These are phyloP conservation scores for Lucinisca nassula DNA, from an alignment of 2,888 invertebrate species.

Conservation along the genomic window DNA sequence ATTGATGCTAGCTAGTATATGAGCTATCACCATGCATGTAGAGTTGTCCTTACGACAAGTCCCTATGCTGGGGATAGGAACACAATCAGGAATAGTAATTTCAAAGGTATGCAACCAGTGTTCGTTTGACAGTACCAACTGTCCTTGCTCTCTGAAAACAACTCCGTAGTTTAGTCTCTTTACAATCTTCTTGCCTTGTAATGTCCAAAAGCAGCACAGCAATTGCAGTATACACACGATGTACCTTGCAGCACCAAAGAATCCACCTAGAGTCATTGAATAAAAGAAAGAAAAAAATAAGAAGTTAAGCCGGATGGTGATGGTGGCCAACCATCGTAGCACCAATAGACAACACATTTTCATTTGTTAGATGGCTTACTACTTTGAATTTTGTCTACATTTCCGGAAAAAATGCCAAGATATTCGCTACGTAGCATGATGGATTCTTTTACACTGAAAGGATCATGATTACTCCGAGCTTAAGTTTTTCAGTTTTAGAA, in stretches of 20 bases:
- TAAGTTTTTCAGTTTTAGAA: too few species aligned
- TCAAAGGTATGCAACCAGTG: slow-evolving; percentile 64
- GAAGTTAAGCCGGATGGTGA: not conserved
- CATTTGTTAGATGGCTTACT: not conserved
- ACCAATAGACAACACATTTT: not conserved
- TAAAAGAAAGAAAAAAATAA: not conserved
- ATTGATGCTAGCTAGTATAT: slow-evolving; percentile 37
- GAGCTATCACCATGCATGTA: slow-evolving; percentile 12
- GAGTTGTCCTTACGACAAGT: slow-evolving; percentile 11
- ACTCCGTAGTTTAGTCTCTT: slow-evolving; percentile 58
- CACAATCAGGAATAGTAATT: slow-evolving; percentile 31
- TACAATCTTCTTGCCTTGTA: not conserved
- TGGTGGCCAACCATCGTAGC: not conserved
- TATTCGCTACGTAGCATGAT: not conserved
- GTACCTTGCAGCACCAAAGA: not conserved
- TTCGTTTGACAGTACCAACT: slow-evolving; percentile 38
- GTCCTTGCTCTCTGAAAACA: slow-evolving; percentile 17
- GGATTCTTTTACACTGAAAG: too few species aligned
- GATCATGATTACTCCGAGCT: too few species aligned
- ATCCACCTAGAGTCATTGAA: not conserved
- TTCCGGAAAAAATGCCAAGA: not conserved
- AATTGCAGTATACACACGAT: not conserved
- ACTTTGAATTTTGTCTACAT: not conserved
- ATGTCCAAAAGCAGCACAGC: not conserved
- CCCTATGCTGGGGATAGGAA: slow-evolving; percentile 7